Conservation (phyloP, 2,888 invertebrate species). For the Microctonus hyperodae region DNA sequence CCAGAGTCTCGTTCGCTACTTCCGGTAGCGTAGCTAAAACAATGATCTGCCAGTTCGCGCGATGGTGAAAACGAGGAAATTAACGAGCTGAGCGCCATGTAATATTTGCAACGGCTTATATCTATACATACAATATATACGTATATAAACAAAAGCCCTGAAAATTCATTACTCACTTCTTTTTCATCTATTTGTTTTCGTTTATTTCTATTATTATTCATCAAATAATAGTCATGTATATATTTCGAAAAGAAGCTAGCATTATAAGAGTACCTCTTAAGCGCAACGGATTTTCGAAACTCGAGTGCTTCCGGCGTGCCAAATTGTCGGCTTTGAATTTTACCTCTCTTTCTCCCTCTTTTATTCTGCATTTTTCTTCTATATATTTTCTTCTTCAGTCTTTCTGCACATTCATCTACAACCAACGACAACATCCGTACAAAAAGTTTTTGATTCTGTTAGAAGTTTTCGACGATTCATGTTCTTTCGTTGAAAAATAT, state of each 20-base stretch:
- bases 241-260: neutral
- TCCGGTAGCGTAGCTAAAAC: neutral
- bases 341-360: constrained; percentile 21
- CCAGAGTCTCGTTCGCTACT: constrained; percentile 11
- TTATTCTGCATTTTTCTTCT: constrained; percentile 11
- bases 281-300: constrained; percentile 1
- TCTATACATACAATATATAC: neutral
- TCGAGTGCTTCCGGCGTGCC: constrained; percentile 11
- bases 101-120: neutral
- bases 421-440: neutral
- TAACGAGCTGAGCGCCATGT: neutral
- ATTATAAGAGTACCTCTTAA: neutral
- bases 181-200: neutral
- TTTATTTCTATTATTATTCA: neutral
- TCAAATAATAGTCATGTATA: neutral
- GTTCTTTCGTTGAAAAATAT: neutral
- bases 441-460: constrained; percentile 22
- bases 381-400: neutral
- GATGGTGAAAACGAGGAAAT: constrained; percentile 9
- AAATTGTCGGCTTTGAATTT: constrained; percentile 28
- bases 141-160: neutral
- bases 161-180: neutral
- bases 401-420: neutral
- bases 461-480: neutral
- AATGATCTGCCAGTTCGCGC: constrained; percentile 3